Conservation (phyloP, 2,113 vertebrate genomes). For the Circaetus cinerascens region DNA sequence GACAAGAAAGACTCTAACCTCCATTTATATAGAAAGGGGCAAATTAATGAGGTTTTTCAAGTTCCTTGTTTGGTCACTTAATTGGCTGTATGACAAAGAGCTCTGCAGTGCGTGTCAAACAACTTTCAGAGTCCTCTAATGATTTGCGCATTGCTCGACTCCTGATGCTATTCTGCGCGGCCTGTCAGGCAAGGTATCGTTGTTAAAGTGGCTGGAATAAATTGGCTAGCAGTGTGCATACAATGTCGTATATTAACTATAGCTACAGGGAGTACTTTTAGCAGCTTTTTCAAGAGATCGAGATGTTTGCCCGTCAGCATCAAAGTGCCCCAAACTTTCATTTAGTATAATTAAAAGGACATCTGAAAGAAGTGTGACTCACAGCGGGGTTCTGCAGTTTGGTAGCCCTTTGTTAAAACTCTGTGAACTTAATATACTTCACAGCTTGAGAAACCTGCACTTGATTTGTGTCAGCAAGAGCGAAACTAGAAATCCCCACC, state of each 20-base stretch:
- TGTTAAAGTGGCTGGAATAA: constrained; percentile 76
- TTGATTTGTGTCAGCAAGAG: constrained; percentile 70
- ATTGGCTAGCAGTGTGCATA: constrained; percentile 67
- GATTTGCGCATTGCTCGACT: constrained; percentile 65
- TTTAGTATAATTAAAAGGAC: constrained; percentile 77
- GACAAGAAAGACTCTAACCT: constrained; percentile 60
- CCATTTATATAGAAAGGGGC: constrained; percentile 57
- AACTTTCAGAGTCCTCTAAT: constrained; percentile 71
- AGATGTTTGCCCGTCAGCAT: constrained; percentile 70
- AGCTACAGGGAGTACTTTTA: constrained; percentile 73
- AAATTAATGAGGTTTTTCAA: constrained; percentile 76
- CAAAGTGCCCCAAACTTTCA: constrained; percentile 70
- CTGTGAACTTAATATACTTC: constrained; percentile 76
- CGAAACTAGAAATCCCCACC: constrained; percentile 60
- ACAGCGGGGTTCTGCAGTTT: constrained; percentile 39
- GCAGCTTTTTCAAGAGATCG: constrained; percentile 63
- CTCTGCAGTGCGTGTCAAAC: constrained; percentile 67
- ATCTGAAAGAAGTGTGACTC: constrained; percentile 72
- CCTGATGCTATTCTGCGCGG: constrained; percentile 56
- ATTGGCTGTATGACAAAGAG: constrained; percentile 76
- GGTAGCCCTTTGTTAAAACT: constrained; percentile 73
- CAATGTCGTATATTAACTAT: constrained; percentile 65
- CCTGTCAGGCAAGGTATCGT: constrained; percentile 59
- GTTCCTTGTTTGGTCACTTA: constrained; percentile 75
- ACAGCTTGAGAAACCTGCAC: constrained; percentile 71